Base-by-base conservation (phyloP, 1,140 invertebrate genomes). In the Zaprionus ghesquierei region DNA sequence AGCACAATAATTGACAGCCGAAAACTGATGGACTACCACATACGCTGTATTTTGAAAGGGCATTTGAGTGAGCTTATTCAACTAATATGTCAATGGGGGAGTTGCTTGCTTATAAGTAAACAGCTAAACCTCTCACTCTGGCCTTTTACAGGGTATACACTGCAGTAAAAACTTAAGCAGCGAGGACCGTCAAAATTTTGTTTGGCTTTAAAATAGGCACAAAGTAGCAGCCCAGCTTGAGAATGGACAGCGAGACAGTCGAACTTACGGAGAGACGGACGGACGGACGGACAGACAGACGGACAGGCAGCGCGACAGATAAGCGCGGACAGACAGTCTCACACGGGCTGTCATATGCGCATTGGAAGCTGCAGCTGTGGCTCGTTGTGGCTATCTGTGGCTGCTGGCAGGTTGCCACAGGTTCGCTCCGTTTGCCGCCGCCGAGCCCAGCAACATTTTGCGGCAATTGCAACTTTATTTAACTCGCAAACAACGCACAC, bases 391-490 rank as follows among this genome's bases (percentile, higher is more conserved):
- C 22, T 22, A 31, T 5, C 59, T 38, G 33, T 25, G 12, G 20
- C 12, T 15, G 12, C 5, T n/a, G 25, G 18, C 29, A 74, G 64
- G 63, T 69, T 64, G 69, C 70, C 56, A 27, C 69, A 72, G 69
- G 71, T 70, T 74, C 55, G 35, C 20, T 56, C 20, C 35, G 46
- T 23, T 63, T 62, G 69, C 66, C 13, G 80, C 58, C 71, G 80
- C 58, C 71, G 53, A 50, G 53, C 76, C 62, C 81, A 63, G 76
- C 84, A 79, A 80, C 84, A 89, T 89, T 87, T 87, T 87, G 80
- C 49, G 59, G 82, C 75, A 89, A 89, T 77, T 89, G 82, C 84
- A 86, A 86, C 82, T 89, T 89, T 89, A 89, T 86, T 86, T 80
- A 72, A 63, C 53, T 69, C 64, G 23, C 49, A n/a, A 27, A n/a